Conservation (phyloP, 2,888 invertebrate genomes). For the Vannuccia rotundouncinata region DNA sequence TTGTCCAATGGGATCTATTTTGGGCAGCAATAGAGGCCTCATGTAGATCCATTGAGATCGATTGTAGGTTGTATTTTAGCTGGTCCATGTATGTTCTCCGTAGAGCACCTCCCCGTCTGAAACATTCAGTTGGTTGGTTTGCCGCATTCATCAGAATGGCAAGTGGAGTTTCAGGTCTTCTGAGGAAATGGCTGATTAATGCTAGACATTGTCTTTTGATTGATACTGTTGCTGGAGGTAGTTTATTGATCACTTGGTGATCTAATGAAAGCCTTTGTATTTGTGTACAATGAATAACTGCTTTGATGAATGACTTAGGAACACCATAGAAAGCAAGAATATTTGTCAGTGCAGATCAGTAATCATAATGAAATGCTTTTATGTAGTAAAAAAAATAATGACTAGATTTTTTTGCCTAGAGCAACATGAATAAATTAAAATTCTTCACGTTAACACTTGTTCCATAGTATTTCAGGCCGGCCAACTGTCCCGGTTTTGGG, state of each 20-base stretch:
- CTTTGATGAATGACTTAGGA: conserved; percentile 12
- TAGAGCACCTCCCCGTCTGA: conserved; percentile 26
- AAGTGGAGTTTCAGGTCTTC: not conserved
- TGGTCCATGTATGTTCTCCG: conserved; percentile 7
- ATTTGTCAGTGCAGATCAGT: not conserved
- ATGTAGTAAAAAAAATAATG: not conserved
- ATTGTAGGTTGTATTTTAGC: not conserved
- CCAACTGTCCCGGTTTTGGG: not conserved
- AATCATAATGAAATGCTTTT: not conserved
- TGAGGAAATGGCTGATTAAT: conserved; percentile 10
- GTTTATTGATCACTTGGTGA: not conserved
- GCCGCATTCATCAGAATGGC: not conserved
- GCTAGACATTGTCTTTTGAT: conserved; percentile 19
- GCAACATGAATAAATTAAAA: not conserved
- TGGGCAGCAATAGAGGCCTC: conserved; percentile 7
- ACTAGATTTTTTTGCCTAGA: not conserved
- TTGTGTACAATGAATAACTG: conserved; percentile 1
- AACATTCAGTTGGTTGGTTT: conserved; percentile 20
- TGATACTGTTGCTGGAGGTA: not conserved
- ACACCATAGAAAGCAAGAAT: conserved; percentile 18
- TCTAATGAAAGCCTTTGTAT: not conserved
- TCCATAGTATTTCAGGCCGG: not conserved
- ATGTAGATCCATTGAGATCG: conserved; percentile 8
- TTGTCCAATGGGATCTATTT: conserved; percentile 2
- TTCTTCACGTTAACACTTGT: not conserved